phyloP scores from a whole-genome alignment of 2,797 vertebrate species.

The Ispidina lecontei region DNA sequence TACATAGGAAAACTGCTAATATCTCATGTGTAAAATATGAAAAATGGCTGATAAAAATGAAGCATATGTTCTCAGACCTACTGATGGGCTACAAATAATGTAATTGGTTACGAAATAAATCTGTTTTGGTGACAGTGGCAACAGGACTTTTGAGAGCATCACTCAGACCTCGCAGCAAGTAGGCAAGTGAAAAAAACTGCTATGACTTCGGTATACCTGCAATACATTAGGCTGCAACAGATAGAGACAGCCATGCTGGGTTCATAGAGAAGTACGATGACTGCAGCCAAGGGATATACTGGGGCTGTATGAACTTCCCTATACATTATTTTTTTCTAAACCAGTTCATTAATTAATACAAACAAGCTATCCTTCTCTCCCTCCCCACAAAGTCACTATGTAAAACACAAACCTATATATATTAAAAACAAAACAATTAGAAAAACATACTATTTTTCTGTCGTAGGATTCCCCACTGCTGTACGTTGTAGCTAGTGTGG shows the following conservation, averaged over 20 bases:
- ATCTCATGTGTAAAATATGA: neutral
- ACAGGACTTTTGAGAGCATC: neutral
- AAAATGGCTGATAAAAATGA: neutral
- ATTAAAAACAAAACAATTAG: neutral
- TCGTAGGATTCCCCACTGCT: conserved; percentile 98
- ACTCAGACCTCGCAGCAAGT: neutral
- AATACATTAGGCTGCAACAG: neutral
- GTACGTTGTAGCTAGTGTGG: conserved; percentile 96
- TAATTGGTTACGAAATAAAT: neutral
- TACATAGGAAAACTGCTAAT: neutral
- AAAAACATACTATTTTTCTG: conserved; percentile 91
- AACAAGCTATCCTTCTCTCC: neutral
- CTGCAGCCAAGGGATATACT: neutral
- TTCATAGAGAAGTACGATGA: neutral
- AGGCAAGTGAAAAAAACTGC: neutral
- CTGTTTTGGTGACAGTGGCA: neutral
- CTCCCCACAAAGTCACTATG: neutral
- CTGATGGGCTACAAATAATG: neutral
- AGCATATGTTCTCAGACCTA: neutral
- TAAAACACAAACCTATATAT: neutral
- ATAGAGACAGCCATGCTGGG: neutral
- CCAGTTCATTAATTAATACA: neutral
- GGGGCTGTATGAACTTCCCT: neutral
- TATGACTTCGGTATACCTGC: neutral
- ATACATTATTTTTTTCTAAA: neutral